Conservation (phyloP, 2,888 invertebrate species). For the Lithodes maja region DNA sequence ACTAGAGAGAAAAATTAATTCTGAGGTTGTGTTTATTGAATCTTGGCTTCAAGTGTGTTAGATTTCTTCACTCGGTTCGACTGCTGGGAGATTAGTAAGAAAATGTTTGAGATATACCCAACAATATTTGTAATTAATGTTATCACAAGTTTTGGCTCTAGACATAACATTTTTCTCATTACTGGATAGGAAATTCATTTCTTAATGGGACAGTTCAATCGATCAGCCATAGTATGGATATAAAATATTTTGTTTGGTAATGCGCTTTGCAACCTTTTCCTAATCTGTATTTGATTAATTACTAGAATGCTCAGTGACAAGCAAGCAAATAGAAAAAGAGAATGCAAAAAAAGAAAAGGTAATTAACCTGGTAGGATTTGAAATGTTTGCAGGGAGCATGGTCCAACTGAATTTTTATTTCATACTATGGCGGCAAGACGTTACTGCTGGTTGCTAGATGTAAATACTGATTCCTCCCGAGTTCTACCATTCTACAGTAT, state of each 20-base stretch:
- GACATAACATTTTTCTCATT: slow-evolving; percentile 29
- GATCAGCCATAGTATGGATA: neutral
- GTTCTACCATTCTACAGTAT: neutral
- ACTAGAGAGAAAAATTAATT: too few species aligned
- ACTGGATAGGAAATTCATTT: slow-evolving; percentile 17
- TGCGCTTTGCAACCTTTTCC: too few species aligned
- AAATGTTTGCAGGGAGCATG: too few species aligned
- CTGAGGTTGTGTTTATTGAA: too few species aligned
- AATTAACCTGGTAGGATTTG: too few species aligned
- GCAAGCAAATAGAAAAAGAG: too few species aligned
- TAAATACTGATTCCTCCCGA: slow-evolving; percentile 31
- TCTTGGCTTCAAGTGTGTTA: neutral
- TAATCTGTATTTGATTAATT: too few species aligned
- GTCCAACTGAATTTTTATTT: too few species aligned
- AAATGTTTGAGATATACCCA: neutral
- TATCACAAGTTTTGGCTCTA: slow-evolving; percentile 39
- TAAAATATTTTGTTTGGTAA: too few species aligned
- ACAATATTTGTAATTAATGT: slow-evolving; percentile 3
- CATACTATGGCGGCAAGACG: neutral
- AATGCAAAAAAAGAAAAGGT: too few species aligned
- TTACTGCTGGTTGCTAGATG: slow-evolving; percentile 21
- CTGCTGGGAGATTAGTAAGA: slow-evolving; percentile 17
- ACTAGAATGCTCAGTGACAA: too few species aligned
- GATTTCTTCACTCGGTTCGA: slow-evolving; percentile 15
- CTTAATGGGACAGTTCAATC: slow-evolving; percentile 22